A percentile compares a stretch with the other conserved stretches of the same genome.
These are phyloP conservation scores for Melanargia galathea DNA, from an alignment of 2,888 invertebrate species.

Conservation along the genomic window DNA sequence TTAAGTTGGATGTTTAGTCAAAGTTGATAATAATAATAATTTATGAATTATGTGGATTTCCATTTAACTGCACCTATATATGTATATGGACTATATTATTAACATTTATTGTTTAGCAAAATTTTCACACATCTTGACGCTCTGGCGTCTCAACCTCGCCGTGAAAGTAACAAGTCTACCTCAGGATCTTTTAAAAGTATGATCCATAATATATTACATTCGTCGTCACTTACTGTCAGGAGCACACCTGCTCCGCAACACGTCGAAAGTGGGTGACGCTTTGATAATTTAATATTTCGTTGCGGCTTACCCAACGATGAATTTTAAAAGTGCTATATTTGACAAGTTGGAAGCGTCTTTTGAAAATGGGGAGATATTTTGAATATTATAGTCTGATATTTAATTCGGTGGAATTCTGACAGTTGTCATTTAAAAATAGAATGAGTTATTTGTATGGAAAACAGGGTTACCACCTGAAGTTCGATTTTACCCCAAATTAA, in stretches of 20 bases:
- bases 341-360: slow-evolving; percentile 1
- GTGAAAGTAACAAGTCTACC: slow-evolving; percentile 3
- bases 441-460: too few species aligned
- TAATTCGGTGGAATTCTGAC: too few species aligned
- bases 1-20: too few species aligned
- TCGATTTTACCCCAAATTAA: too few species aligned
- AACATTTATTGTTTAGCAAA: background rate
- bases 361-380: background rate
- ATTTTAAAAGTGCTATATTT: slow-evolving; percentile 11
- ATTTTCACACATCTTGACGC: background rate
- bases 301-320: background rate
- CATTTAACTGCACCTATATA: too few species aligned
- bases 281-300: slow-evolving; percentile 33
- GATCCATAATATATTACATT: slow-evolving; percentile 33
- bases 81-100: background rate
- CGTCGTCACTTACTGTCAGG: slow-evolving; percentile 37
- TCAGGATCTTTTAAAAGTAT: slow-evolving; percentile 19
- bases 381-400: background rate
- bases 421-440: too few species aligned
- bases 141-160: background rate
- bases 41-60: too few species aligned
- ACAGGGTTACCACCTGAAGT: too few species aligned
- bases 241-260: slow-evolving; percentile 31
- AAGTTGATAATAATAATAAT: too few species aligned
- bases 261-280: slow-evolving; percentile 17